Evolutionary conservation across 2,797 vertebrate genomes (phyloP), one percentile per base, ranked within the genome.

Genomic region (Malacoctenus gilli): DNA sequence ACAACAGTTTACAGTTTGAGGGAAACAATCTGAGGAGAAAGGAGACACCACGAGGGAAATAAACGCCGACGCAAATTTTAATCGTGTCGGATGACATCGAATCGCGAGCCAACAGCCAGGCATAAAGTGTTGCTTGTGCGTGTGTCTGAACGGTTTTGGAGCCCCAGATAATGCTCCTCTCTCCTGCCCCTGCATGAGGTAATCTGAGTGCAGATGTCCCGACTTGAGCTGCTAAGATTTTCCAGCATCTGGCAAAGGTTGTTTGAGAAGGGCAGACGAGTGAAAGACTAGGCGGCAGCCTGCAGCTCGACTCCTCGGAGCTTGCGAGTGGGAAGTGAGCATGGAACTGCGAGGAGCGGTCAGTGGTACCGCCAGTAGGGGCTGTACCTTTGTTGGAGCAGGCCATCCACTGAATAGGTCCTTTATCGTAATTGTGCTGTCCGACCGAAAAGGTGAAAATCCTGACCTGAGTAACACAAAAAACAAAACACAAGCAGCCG

Each of bases 401-500:
- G 44, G 97, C 97, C 97, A 99, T 99, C 97, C 97, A 98, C 67
- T 99, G 96, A 83, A 99, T 95, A 47, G 97, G 97, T 81, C 95
- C 94, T 78, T 97, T 97, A 70, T 99, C 97, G 39, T 99, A 99
- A 88, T 99, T 99, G 88, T 99, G 97, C 9, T 99, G 96, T 75
- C 97, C 97, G 16, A 99, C 97, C 50, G 97, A 99, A 87, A 99
- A 99, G 0, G 97, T 99, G 80, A 99, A 99, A 40, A 99, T 95
- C 25, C 97, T 93, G 15, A 99, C 97, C 97, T 99, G 69, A 2
- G 55, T 59, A 12, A 79, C 2, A 43, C 48, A 53, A 30, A 32
- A 9, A 16, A 39, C 30, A 8, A 12, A 5, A 15, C 46, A n/a
- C n/a, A n/a, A n/a, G n/a, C n/a, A n/a, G n/a, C n/a, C n/a, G n/a